Conservation (phyloP, 2,113 vertebrate genomes). For the Gavia stellata region DNA sequence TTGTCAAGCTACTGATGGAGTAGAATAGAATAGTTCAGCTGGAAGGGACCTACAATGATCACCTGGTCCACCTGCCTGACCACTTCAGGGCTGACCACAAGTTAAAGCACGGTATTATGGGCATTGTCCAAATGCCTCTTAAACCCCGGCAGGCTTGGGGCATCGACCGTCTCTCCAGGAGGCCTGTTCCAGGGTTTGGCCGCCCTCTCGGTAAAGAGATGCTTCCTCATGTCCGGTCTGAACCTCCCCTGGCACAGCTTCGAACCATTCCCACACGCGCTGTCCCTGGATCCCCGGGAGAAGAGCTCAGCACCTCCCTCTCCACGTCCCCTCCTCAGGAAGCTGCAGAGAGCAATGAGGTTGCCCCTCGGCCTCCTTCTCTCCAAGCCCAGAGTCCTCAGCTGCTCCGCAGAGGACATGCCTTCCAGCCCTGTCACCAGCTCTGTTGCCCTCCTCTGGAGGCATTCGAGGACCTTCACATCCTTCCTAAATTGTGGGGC, state of each 20-base stretch:
- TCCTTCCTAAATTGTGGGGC: no score
- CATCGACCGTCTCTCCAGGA: background rate
- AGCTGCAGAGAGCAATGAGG: background rate
- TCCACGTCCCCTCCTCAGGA: no score
- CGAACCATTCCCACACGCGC: no score
- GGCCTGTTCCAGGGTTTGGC: background rate
- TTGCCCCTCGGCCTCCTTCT: no score
- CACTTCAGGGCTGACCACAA: background rate
- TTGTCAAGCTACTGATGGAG: background rate
- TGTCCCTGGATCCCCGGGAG: no score
- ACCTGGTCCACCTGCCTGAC: background rate
- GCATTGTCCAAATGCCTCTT: background rate
- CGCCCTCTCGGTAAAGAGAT: background rate
- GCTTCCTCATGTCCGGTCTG: background rate
- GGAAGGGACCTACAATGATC: background rate
- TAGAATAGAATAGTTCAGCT: background rate
- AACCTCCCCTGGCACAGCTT: no score
- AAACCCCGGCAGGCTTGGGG: background rate
- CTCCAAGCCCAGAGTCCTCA: background rate
- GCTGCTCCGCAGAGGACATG: background rate
- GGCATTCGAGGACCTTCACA: background rate
- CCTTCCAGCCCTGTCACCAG: no score
- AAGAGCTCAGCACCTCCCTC: no score
- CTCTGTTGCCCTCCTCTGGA: background rate
- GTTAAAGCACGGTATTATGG: rapidly evolving